These are phyloP conservation scores for Branchellion lobata DNA, from an alignment of 2,888 invertebrate species.

Conservation along the genomic window DNA sequence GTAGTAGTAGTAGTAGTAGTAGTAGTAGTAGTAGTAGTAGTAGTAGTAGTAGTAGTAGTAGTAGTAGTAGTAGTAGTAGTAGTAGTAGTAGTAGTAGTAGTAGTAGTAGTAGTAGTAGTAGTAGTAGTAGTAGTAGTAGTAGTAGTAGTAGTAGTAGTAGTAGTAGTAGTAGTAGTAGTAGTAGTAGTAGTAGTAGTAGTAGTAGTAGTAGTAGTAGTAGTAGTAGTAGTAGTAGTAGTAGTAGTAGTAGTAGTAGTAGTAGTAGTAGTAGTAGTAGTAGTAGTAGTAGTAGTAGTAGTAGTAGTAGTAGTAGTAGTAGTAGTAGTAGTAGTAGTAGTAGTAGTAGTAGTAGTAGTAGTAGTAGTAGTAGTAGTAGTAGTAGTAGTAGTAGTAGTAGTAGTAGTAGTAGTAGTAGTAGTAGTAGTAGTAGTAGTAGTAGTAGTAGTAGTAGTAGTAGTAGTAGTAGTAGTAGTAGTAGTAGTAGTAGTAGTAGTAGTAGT, in stretches of 20 bases:
- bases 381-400: slow-evolving; percentile 38
- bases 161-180: slow-evolving; percentile 53
- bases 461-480: slow-evolving; percentile 37
- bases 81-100: slow-evolving; percentile 38
- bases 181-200: slow-evolving; percentile 35
- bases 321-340: slow-evolving; percentile 34
- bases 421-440: slow-evolving; percentile 35
- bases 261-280: slow-evolving; percentile 37
- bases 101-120: slow-evolving; percentile 34
- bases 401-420: slow-evolving; percentile 37
- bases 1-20: slow-evolving; percentile 31
- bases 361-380: slow-evolving; percentile 35
- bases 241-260: slow-evolving; percentile 35
- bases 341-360: slow-evolving; percentile 38
- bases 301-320: slow-evolving; percentile 37
- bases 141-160: slow-evolving; percentile 33
- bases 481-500: slow-evolving; percentile 37
- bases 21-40: slow-evolving; percentile 30
- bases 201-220: slow-evolving; percentile 39
- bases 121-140: slow-evolving; percentile 30
- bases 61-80: slow-evolving; percentile 37
- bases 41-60: slow-evolving; percentile 37
- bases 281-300: slow-evolving; percentile 36
- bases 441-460: slow-evolving; percentile 39
- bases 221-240: slow-evolving; percentile 35